phyloP scores from a whole-genome alignment of 2,113 vertebrate genomes.

The Rousettus leschenaultii region DNA sequence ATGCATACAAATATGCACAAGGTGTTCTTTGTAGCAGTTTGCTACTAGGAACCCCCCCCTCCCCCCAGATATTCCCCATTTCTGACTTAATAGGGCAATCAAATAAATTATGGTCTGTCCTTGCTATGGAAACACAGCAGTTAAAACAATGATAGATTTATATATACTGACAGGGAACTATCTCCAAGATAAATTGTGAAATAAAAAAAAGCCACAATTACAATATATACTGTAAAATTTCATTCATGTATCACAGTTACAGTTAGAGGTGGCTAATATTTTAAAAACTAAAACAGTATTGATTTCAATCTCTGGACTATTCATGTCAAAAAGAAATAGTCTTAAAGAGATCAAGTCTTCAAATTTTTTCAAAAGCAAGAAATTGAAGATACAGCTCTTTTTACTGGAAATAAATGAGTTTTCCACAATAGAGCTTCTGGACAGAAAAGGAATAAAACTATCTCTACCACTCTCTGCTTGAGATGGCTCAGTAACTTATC shows the following conservation, averaged over 20 bases:
- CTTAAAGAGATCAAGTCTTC: background rate
- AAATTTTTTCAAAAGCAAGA: constrained; percentile 35
- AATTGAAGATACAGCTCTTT: background rate
- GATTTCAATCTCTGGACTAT: constrained; percentile 9
- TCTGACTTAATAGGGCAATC: background rate
- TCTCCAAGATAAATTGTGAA: background rate
- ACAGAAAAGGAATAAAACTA: background rate
- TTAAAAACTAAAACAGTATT: background rate
- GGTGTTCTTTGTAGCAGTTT: background rate
- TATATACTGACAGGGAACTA: background rate
- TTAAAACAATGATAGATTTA: background rate
- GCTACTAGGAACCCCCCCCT: background rate
- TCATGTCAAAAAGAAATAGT: background rate
- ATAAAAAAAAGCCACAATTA: background rate
- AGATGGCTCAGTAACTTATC: background rate
- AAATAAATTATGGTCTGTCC: constrained; percentile 8
- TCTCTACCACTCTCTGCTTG: background rate
- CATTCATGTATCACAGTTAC: background rate
- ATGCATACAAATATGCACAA: background rate
- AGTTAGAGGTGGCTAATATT: background rate
- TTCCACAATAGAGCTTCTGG: background rate
- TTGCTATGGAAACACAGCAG: background rate
- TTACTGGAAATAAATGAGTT: background rate
- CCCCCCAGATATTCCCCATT: background rate
- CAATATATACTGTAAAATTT: background rate